Conservation (phyloP, 2,113 vertebrate species). For the Sturnus vulgaris region DNA sequence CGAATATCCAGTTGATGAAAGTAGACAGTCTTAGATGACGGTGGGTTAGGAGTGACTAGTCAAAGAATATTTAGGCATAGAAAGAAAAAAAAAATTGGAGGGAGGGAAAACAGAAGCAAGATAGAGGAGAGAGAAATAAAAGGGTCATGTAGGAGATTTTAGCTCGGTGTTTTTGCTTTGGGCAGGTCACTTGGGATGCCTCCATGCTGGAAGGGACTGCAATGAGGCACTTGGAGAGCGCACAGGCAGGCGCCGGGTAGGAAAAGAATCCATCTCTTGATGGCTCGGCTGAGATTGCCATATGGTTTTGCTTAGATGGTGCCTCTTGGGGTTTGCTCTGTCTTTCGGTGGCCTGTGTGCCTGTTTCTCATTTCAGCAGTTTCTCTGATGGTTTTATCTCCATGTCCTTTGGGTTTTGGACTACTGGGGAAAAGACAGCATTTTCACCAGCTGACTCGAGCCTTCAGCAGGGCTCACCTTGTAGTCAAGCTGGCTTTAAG, state of each 20-base stretch:
- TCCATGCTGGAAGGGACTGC: not conserved
- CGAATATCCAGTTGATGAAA: not conserved
- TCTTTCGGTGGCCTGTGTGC: not conserved
- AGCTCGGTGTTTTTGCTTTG: not conserved
- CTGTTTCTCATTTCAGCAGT: slow-evolving; percentile 28
- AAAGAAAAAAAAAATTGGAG: not conserved
- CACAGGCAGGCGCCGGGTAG: not conserved
- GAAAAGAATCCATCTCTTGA: not conserved
- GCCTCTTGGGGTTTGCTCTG: slow-evolving; percentile 11
- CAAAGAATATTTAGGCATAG: not conserved
- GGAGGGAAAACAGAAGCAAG: fast-evolving
- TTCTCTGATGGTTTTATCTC: slow-evolving; percentile 44
- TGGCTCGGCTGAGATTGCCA: not conserved
- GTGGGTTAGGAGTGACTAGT: not conserved
- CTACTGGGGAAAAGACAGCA: not conserved
- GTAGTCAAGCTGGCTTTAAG: not conserved
- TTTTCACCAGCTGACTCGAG: not conserved
- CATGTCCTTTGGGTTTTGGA: not conserved
- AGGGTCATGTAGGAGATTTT: not conserved
- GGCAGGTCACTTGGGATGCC: not conserved
- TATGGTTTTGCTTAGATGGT: slow-evolving; percentile 16
- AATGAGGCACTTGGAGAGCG: fast-evolving
- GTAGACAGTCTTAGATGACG: not conserved
- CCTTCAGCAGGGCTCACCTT: slow-evolving; percentile 8
- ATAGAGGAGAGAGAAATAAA: not conserved